Percentiles rank a stretch among this genome's conserved stretches.
These are phyloP conservation scores for Lepus europaeus DNA, from an alignment of 2,113 vertebrate species.

Conservation along the genomic window DNA sequence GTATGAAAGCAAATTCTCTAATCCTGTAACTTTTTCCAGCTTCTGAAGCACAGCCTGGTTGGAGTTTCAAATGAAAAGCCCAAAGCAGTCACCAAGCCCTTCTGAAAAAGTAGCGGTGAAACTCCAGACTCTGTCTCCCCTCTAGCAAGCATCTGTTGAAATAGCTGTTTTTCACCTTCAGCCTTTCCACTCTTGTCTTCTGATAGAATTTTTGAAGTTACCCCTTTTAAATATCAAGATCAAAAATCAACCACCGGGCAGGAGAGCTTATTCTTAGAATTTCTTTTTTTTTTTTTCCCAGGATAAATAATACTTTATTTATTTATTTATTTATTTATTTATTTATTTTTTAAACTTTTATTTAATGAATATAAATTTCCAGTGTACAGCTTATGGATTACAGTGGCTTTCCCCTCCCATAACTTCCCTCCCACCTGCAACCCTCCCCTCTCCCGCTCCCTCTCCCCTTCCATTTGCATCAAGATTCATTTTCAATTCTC, in stretches of 20 bases:
- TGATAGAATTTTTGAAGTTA: neutral
- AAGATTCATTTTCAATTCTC: no score
- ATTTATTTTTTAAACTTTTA: no score
- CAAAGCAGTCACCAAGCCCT: neutral
- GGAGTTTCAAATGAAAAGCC: neutral
- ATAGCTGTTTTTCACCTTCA: neutral
- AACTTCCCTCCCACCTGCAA: no score
- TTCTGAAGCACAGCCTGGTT: neutral
- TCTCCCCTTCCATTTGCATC: no score
- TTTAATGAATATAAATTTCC: no score
- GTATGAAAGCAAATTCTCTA: neutral
- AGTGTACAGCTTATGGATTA: no score
- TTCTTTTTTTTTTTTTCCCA: no score
- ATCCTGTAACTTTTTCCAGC: neutral
- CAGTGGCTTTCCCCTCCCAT: no score
- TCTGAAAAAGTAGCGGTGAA: neutral
- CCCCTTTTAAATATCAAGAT: neutral
- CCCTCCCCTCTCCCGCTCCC: no score
- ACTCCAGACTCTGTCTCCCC: neutral
- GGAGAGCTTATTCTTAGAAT: neutral
- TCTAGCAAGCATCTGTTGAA: neutral
- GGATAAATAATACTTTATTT: no score
- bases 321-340: no score
- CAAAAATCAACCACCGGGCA: neutral
- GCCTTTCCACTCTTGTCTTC: neutral